Conservation (phyloP, 2,797 vertebrate species). For the Acipenser transmontanus region DNA sequence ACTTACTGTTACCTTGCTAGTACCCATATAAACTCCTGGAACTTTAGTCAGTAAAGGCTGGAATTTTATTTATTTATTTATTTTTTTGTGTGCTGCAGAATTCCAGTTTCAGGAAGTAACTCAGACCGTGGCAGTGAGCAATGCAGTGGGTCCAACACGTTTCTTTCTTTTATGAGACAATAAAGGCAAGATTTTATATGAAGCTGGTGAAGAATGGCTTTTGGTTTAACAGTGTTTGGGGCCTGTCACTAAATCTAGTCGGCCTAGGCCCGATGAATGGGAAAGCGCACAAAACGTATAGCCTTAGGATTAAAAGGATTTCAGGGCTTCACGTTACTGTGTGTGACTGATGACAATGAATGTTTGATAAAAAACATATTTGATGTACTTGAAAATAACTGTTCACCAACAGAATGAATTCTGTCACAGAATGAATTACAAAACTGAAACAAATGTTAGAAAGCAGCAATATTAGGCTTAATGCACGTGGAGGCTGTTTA, state of each 20-base stretch:
- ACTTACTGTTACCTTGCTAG: not conserved
- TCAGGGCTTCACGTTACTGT: conserved; percentile 41
- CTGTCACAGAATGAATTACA: conserved; percentile 21
- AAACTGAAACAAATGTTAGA: conserved; percentile 8
- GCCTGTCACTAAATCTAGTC: conserved; percentile 60
- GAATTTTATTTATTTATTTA: conserved; percentile 23
- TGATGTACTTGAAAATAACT: conserved; percentile 29
- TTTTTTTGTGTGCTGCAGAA: conserved; percentile 31
- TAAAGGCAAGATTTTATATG: conserved; percentile 64
- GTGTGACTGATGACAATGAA: conserved; percentile 52
- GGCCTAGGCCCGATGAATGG: conserved; percentile 45
- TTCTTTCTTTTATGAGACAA: conserved; percentile 64
- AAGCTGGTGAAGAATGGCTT: conserved; percentile 60
- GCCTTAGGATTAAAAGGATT: conserved; percentile 50
- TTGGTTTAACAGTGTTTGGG: conserved; percentile 63
- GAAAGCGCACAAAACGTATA: conserved; percentile 48
- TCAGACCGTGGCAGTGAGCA: conserved; percentile 48
- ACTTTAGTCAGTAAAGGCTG: not conserved
- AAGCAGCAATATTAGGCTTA: too few species aligned
- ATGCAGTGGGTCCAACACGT: conserved; percentile 54
- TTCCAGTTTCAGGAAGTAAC: conserved; percentile 54
- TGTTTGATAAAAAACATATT: conserved; percentile 47
- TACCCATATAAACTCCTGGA: conserved; percentile 19
- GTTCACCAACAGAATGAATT: conserved; percentile 11
- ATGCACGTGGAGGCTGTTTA: too few species aligned